A percentile compares a stretch with the other conserved stretches of the same genome.
phyloP scores from a whole-genome alignment of 2,888 invertebrate species.

The Eutolmus rufibarbis region DNA sequence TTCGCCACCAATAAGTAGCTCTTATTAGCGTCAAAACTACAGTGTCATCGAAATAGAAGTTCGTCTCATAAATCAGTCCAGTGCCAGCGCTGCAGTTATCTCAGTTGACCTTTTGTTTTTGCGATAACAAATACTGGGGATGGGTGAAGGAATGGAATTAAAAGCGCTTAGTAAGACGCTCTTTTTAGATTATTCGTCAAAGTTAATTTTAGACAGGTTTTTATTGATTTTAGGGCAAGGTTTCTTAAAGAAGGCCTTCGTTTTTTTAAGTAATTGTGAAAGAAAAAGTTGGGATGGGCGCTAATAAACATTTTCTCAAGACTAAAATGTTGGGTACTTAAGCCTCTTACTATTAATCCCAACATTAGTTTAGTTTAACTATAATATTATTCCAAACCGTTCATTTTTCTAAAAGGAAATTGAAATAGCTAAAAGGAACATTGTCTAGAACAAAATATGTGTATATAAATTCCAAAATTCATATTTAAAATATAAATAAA shows the following conservation, averaged over 20 bases:
- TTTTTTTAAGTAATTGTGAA: not conserved
- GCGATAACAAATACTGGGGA: not conserved
- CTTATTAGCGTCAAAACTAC: conserved; percentile 20
- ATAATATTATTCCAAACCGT: too few species aligned
- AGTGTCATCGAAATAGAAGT: conserved; percentile 20
- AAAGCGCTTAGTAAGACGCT: not conserved
- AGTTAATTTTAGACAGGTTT: not conserved
- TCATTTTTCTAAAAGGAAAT: too few species aligned
- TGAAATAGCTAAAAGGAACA: too few species aligned
- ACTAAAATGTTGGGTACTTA: too few species aligned
- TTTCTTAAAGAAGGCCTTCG: not conserved
- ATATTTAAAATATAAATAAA: too few species aligned
- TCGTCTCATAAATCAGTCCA: conserved; percentile 14
- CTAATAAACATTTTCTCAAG: too few species aligned
- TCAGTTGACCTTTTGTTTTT: not conserved
- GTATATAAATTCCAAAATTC: not conserved
- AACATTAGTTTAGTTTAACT: too few species aligned
- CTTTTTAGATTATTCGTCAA: not conserved
- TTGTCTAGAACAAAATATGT: too few species aligned
- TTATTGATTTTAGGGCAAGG: not conserved
- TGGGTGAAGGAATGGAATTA: not conserved
- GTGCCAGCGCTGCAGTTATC: not conserved
- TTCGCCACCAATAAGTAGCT: conserved; percentile 28
- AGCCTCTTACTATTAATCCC: too few species aligned
- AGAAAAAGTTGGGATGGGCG: too few species aligned